These are phyloP conservation scores for Sebastes taczanowskii DNA, from an alignment of 2,797 vertebrate genomes.

Conservation along the genomic window DNA sequence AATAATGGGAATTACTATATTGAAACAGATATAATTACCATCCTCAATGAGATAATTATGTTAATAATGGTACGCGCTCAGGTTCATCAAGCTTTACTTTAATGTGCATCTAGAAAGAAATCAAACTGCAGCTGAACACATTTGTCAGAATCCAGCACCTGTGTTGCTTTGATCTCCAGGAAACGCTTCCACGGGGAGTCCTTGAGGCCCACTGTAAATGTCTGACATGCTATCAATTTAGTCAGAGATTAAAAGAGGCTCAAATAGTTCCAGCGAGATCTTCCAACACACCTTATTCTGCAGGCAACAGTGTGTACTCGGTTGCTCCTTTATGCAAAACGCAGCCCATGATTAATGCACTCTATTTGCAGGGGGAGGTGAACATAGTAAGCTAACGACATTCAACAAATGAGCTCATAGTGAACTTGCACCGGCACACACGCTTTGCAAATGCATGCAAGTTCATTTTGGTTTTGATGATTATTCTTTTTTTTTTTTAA, in stretches of 20 bases:
- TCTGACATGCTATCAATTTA: slow-evolving; percentile 43
- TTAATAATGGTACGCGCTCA: slow-evolving; percentile 35
- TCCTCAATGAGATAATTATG: slow-evolving; percentile 48
- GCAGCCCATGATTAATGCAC: slow-evolving; percentile 56
- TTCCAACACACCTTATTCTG: neutral
- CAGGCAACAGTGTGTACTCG: neutral
- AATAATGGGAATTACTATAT: slow-evolving; percentile 43
- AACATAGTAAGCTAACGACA: slow-evolving; percentile 47
- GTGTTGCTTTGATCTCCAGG: slow-evolving; percentile 24
- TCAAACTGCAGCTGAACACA: slow-evolving; percentile 3
- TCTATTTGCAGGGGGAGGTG: slow-evolving; percentile 54
- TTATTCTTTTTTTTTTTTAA: slow-evolving; percentile 39
- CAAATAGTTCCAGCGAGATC: slow-evolving; percentile 26
- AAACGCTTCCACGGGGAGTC: slow-evolving; percentile 24
- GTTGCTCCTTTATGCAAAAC: slow-evolving; percentile 44
- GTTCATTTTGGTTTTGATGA: slow-evolving; percentile 33
- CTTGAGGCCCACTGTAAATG: slow-evolving; percentile 5
- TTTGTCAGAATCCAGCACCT: slow-evolving; percentile 19
- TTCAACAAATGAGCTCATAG: slow-evolving; percentile 54
- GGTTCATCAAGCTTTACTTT: slow-evolving; percentile 36
- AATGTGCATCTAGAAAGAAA: slow-evolving; percentile 29
- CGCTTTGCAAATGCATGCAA: slow-evolving; percentile 20
- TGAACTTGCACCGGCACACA: slow-evolving; percentile 14
- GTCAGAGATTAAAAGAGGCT: slow-evolving; percentile 41
- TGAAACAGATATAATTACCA: slow-evolving; percentile 54